Conservation (phyloP, 2,797 vertebrate genomes). For the Catamblyrhynchus diadema region DNA sequence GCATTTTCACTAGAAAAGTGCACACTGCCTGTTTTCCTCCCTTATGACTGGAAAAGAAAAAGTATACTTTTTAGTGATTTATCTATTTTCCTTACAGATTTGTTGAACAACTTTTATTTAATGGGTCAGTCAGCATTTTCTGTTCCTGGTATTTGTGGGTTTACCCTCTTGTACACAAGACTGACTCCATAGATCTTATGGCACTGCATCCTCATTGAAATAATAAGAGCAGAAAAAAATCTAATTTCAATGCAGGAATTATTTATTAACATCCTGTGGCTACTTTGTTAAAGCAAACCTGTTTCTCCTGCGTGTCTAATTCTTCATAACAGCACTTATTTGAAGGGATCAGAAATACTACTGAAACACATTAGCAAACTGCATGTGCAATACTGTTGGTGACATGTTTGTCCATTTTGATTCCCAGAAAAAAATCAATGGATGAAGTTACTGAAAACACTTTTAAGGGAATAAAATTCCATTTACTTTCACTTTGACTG, state of each 20-base stretch:
- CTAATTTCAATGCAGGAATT: neutral
- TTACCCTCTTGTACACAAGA: rapidly evolving
- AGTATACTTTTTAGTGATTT: neutral
- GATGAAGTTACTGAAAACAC: neutral
- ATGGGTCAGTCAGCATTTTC: neutral
- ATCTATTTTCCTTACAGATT: neutral
- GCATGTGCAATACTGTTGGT: neutral
- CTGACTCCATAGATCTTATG: neutral
- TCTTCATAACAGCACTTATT: neutral
- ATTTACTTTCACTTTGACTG: neutral
- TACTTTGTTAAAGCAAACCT: neutral
- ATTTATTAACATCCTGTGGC: neutral
- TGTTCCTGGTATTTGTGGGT: neutral
- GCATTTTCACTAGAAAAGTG: neutral
- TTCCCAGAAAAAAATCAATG: neutral
- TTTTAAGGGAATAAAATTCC: neutral
- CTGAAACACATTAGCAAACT: neutral
- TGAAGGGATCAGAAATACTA: neutral
- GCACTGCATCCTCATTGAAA: neutral
- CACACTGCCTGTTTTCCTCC: neutral
- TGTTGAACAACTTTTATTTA: neutral
- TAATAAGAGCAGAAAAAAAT: neutral
- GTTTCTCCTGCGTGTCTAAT: neutral
- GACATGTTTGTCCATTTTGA: neutral
- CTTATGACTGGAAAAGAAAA: neutral